Evolutionary conservation across 2,888 invertebrate species (phyloP), one percentile per base, ranked within the genome.

Genomic region (Amblyteles armatorius): DNA sequence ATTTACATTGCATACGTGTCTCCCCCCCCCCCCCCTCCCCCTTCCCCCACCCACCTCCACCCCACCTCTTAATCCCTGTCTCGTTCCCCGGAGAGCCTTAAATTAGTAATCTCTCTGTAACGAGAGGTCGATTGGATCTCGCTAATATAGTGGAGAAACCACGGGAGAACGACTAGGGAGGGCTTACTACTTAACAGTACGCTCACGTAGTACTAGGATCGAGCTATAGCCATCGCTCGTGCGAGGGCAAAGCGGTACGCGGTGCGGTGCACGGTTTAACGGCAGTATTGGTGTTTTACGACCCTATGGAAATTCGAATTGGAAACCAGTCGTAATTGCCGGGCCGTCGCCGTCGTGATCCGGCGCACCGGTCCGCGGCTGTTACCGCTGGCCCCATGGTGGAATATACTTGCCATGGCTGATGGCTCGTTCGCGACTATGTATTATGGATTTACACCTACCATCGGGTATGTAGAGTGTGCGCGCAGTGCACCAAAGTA

Each of bases 311-410:
- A 85, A 86, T 85, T 83, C 83, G 82, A 83, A 85, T 80, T 86
- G 83, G 85, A 86, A 86, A 86, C 85, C 85, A 85, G 85, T 80
- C 85, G 86, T 86, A 86, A 86, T 85, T 86, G 85, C 78, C 40
- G 79, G 79, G 57, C 85, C 85, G 82, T 73, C 82, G 60, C 63
- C 67, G 33, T 19, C 57, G 76, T 71, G 71, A 67, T 76, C 83
- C 84, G 19, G 60, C 9, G 67, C 76, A 74, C 65, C 33, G 69
- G 79, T 74, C 63, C 29, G 52, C 63, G 16, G 63, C 63, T 78
- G 67, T 40, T 60, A n/a, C 68, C 63, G n/a, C 67, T 57, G 55
- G 55, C 7, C 40, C 60, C 50, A 72, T 26, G 22, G 40, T 60
- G 82, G 55, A 82, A 83, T 72, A 67, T 84, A 79, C 65, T 86